A percentile compares a stretch with the other conserved stretches of the same genome.
Conservation (phyloP, 2,797 vertebrate genomes). For the Poecilia wingei region DNA sequence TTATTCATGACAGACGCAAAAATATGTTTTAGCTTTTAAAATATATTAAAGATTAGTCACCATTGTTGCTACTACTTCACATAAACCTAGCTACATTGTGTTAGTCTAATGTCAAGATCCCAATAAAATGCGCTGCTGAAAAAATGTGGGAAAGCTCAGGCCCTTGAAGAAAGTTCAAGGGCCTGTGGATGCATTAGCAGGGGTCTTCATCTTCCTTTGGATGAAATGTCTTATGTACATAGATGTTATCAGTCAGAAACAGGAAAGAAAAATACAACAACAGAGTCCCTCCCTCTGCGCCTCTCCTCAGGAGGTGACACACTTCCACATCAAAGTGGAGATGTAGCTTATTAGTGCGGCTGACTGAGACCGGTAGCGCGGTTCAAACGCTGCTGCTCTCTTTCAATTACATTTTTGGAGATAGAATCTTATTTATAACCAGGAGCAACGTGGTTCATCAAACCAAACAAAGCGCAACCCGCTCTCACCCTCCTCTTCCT, state of each 20-base stretch:
- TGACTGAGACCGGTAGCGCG: constrained; percentile 46
- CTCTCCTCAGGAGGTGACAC: constrained; percentile 70
- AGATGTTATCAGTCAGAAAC: constrained; percentile 48
- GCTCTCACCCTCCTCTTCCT: constrained; percentile 18
- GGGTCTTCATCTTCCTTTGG: constrained; percentile 24
- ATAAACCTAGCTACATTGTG: not conserved
- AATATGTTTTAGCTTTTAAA: not conserved
- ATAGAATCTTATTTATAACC: constrained; percentile 66
- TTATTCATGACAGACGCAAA: no score
- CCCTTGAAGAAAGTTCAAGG: not conserved
- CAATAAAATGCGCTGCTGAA: not conserved
- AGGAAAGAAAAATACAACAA: constrained; percentile 10
- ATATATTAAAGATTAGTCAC: no score
- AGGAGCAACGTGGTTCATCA: constrained; percentile 72
- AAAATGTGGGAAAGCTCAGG: not conserved
- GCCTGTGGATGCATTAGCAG: not conserved
- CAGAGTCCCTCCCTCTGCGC: constrained; percentile 46
- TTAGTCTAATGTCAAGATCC: not conserved
- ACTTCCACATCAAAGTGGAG: constrained; percentile 79
- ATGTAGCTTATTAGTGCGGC: constrained; percentile 73
- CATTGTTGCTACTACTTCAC: not conserved
- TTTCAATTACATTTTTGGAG: constrained; percentile 71
- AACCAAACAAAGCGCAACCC: constrained; percentile 68
- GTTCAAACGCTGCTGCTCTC: constrained; percentile 68
- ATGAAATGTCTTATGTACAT: constrained; percentile 43